Evolutionary conservation across 2,888 invertebrate genomes (phyloP), one percentile per base, ranked within the genome.

Genomic region (Apotomis betuletana): DNA sequence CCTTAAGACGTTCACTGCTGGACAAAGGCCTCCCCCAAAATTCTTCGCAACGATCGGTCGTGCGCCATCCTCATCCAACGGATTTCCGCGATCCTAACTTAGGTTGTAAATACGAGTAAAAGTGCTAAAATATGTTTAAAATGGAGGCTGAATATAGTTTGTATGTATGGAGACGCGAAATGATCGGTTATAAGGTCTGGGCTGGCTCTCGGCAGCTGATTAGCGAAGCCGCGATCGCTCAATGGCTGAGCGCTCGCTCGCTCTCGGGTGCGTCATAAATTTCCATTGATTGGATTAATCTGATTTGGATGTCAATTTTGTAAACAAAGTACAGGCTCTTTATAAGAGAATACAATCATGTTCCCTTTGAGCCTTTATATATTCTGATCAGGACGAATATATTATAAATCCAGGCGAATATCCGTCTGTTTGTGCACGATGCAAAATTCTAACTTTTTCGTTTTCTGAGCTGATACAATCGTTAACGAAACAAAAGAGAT

Each of bases 251-350:
- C 74, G 77, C 80, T 78, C 83, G 89, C 86, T 84, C 87, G 88
- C 84, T 87, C 88, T 84, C 80, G 89, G 88, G 90, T 90, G 92
- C 91, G 90, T 94, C 93, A 94, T 93, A 94, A 93, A 94, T 94
- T 90, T 90, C 86, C 91, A 91, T 91, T 93, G 93, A 93, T 93
- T 91, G 93, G 92, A 91, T 92, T 93, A 92, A 94, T 93, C 93
- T 92, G 93, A 93, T 94, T 93, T 93, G 90, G 87, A 90, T 91
- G 92, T 91, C 91, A 91, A 91, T 90, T 92, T 93, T 88, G 90
- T 87, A 87, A 86, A 85, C 86, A 90, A 89, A 88, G 88, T 87
- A 87, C 86, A 87, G 85, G 85, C 86, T 90, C 85, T 90, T 88
- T 90, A 88, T 87, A 90, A 89, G 82, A 88, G 85, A 90, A 91